Percentiles rank a stretch among this genome's conserved stretches.
These are phyloP conservation scores for Aphelocoma coerulescens DNA, from an alignment of 2,113 vertebrate species.

Conservation along the genomic window DNA sequence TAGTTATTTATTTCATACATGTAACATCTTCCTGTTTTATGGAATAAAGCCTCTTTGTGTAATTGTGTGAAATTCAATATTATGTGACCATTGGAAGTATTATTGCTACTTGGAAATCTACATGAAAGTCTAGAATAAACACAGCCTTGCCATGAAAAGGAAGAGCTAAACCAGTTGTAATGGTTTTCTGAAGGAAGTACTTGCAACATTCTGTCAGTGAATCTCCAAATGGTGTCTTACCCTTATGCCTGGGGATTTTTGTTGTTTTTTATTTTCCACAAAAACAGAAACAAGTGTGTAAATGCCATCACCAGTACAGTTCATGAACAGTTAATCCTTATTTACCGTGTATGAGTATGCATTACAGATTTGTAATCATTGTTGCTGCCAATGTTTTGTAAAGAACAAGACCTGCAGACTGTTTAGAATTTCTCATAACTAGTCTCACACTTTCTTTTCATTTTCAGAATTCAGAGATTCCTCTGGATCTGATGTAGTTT, in stretches of 20 bases:
- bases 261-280: neutral
- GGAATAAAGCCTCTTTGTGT: neutral
- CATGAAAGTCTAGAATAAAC: neutral
- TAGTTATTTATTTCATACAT: neutral
- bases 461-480: neutral
- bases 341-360: neutral
- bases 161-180: neutral
- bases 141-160: neutral
- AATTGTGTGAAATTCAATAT: neutral
- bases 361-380: neutral
- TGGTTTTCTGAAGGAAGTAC: neutral
- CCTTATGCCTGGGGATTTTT: neutral
- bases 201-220: neutral
- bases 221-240: neutral
- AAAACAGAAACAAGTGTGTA: neutral
- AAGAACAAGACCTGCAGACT: neutral
- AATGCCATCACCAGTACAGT: neutral
- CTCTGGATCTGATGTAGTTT: neutral
- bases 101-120: neutral
- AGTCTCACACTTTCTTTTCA: neutral
- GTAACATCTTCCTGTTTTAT: neutral
- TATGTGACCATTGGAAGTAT: accelerated
- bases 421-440: neutral
- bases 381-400: neutral
- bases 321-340: neutral